phyloP scores from a whole-genome alignment of 2,797 vertebrate genomes.

The Iguana delicatissima region DNA sequence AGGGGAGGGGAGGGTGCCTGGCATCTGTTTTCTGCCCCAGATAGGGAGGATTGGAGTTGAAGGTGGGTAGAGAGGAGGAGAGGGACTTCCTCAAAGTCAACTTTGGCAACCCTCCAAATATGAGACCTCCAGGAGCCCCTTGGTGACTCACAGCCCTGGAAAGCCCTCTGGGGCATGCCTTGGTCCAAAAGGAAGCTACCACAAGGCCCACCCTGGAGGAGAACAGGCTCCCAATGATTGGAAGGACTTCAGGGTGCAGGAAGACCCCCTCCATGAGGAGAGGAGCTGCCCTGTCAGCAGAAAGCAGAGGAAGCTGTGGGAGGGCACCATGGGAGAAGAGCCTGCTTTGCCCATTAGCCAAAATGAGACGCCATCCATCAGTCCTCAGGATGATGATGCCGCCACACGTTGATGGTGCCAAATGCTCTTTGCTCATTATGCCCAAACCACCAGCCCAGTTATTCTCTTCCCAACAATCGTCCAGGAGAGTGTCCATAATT shows the following conservation, averaged over 20 bases:
- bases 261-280: not conserved
- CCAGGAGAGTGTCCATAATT: conserved; percentile 26
- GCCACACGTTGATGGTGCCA: not conserved
- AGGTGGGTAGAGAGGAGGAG: not conserved
- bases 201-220: not conserved
- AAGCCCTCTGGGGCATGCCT: no score
- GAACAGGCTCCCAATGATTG: fast-evolving
- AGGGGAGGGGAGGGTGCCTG: no score
- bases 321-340: not conserved
- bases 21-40: no score
- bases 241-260: not conserved
- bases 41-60: no score
- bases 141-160: no score
- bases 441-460: not conserved
- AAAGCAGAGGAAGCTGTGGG: not conserved
- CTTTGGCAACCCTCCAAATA: no score
- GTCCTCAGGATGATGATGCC: not conserved
- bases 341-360: conserved; percentile 27
- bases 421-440: conserved; percentile 29
- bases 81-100: not conserved
- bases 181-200: fast-evolving
- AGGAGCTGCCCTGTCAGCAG: not conserved
- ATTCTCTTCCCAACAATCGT: conserved; percentile 6
- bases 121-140: no score
- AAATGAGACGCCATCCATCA: not conserved